Evolutionary conservation across 2,797 vertebrate species (phyloP).

Genomic region (Decapterus maruadsi): DNA sequence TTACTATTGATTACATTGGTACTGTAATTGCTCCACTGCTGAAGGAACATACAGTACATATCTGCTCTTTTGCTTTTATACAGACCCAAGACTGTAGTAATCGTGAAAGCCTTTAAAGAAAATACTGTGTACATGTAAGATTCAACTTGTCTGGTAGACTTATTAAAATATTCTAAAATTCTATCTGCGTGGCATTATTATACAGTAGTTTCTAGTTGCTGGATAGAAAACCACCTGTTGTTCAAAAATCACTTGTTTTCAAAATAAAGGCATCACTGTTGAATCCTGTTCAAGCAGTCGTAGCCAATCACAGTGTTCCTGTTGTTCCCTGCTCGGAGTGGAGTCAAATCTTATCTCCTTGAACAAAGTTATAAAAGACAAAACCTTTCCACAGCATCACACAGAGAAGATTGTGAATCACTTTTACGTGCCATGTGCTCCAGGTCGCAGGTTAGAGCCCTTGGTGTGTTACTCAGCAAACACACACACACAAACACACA

Average conservation of each 20-base stretch:
- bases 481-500: constrained; percentile 38
- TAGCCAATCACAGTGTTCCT: constrained; percentile 9
- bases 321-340: background rate
- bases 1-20: background rate
- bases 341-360: constrained; percentile 75
- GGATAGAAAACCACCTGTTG: background rate
- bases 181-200: background rate
- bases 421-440: constrained; percentile 69
- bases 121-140: background rate
- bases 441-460: constrained; percentile 77
- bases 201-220: too few relatives aligned
- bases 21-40: background rate
- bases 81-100: background rate
- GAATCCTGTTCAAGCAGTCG: background rate
- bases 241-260: constrained; percentile 1
- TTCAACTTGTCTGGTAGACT: background rate
- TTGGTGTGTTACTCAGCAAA: constrained; percentile 63
- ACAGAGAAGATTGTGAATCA: constrained; percentile 82
- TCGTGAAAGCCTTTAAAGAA: background rate
- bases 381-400: constrained; percentile 76
- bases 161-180: background rate
- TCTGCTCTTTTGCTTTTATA: background rate
- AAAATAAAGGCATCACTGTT: background rate
- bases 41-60: background rate
- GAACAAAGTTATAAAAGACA: constrained; percentile 82